Evolutionary conservation across 2,888 invertebrate genomes (phyloP), one percentile per base, ranked within the genome.

Genomic region (Hoplodrina ambigua): DNA sequence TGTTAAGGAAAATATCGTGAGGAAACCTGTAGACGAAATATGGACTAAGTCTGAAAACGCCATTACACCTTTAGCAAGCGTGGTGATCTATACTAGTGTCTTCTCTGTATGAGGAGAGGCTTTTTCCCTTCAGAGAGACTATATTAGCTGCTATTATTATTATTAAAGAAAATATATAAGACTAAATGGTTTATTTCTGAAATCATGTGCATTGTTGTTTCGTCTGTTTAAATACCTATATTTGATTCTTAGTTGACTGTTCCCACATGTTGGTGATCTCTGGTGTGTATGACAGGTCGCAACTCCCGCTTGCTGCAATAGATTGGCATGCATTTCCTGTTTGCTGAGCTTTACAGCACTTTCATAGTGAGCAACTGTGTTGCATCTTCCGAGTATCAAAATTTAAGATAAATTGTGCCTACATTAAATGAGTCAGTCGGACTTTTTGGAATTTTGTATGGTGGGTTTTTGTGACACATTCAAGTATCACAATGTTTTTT

Each of bases 251-350:
- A 4, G 2, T 25, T 52, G 19, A 11, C 11, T 50, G n/a, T 37
- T 11, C 11, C 63, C 52, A 55, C 6, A 67, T 11, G 71, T 78
- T 71, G 25, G 4, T 0, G 10, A 71, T 8, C 80, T 63, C 78
- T 79, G 74, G 8, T 49, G 33, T 37, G 61, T 65, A 53, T 65
- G 74, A 62, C 81, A 78, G 59, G 74, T 54, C 53, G 69, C 56
- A 19, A 19, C 72, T 81, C 54, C 54, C 65, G 37, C 61, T 58
- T 50, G 74, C 59, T 60, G 71, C 82, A 75, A 75, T 50, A 78
- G 70, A 66, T 72, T 58, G 78, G 68, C 74, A 72, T 53, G 76
- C 74, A 66, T 79, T 81, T 81, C 82, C 82, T 83, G 79, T 77
- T 72, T 72, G 73, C 52, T 53, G 49, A 77, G 67, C 64, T 59